Conservation (phyloP, 2,113 vertebrate species). For the Tricholaema leucomelas region DNA sequence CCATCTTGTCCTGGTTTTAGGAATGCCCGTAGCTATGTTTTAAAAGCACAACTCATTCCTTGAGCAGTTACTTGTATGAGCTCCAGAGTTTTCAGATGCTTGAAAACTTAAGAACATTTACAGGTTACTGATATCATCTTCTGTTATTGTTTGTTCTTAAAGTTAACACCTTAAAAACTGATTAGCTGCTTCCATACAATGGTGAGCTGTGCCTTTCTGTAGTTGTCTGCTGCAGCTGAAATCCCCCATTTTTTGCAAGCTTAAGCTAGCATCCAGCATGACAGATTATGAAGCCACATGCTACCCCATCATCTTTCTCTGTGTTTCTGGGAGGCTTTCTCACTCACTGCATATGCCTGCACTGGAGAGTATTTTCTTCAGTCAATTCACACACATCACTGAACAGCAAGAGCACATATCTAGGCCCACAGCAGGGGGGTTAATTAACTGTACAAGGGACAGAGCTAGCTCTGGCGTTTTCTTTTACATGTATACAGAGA, state of each 20-base stretch:
- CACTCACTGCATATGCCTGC: neutral
- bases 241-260: conserved; percentile 43
- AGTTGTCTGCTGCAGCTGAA: conserved; percentile 35
- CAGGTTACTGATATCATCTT: neutral
- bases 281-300: conserved; percentile 41
- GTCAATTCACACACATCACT: conserved; percentile 60
- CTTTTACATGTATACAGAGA: neutral
- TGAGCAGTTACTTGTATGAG: neutral
- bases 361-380: conserved; percentile 1
- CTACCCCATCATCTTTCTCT: conserved; percentile 31
- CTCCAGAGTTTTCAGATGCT: neutral
- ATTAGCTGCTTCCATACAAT: conserved; percentile 15
- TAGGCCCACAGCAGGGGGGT: conserved; percentile 54
- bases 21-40: neutral
- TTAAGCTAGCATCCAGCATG: conserved; percentile 46
- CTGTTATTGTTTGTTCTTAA: conserved; percentile 24
- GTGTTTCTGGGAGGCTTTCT: conserved; percentile 44
- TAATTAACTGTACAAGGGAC: conserved; percentile 62
- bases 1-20: neutral
- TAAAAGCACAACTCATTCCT: neutral
- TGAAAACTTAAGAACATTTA: neutral
- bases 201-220: conserved; percentile 9
- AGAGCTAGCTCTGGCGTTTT: conserved; percentile 1
- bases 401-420: conserved; percentile 45
- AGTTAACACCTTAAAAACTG: conserved; percentile 44